phyloP scores from a whole-genome alignment of 2,797 vertebrate genomes.

The Buceros bicornis region DNA sequence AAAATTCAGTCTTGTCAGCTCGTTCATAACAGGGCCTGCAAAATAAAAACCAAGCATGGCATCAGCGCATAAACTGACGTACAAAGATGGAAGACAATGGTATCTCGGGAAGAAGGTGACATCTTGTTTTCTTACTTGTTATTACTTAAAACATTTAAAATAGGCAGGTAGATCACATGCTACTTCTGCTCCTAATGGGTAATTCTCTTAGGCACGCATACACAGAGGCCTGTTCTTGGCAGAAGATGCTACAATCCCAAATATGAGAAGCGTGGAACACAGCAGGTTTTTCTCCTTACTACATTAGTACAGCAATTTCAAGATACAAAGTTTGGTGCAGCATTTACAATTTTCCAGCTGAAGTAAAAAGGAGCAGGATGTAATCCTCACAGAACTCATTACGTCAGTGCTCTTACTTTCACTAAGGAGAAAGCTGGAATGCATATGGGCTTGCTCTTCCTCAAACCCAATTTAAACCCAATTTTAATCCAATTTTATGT shows the following conservation, averaged over 20 bases:
- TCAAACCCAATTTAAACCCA: neutral
- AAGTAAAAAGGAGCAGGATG: neutral
- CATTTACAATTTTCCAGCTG: neutral
- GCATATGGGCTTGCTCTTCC: neutral
- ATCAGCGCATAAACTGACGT: neutral
- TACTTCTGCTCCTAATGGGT: neutral
- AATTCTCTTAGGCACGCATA: neutral
- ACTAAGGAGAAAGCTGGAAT: neutral
- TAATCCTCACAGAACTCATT: neutral
- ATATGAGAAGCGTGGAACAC: neutral
- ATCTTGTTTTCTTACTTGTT: neutral
- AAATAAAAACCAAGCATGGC: neutral
- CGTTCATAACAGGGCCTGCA: conserved; percentile 84
- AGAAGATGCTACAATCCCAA: neutral
- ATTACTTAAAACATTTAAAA: neutral
- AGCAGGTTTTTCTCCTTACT: neutral
- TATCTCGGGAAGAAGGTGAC: neutral
- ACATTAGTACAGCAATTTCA: neutral
- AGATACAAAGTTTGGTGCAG: neutral
- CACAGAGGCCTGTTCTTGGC: neutral
- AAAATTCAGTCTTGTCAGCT: conserved; percentile 87
- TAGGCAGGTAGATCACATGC: neutral
- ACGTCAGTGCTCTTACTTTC: neutral
- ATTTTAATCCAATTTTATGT: neutral
- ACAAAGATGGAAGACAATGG: neutral